These are phyloP conservation scores for Monopis laevigella DNA, from an alignment of 2,888 invertebrate genomes.

Conservation along the genomic window DNA sequence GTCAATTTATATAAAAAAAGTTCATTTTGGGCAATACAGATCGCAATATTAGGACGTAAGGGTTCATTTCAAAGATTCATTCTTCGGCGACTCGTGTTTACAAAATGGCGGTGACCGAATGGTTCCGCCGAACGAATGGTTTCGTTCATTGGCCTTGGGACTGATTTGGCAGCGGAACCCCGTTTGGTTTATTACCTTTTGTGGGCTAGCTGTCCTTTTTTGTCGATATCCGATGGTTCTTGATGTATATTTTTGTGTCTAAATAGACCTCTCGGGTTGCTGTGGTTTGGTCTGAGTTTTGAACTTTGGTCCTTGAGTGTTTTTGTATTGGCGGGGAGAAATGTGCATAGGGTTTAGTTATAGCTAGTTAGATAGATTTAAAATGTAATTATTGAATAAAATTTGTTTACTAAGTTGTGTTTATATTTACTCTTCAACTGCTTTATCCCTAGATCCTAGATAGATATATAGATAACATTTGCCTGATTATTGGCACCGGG, in stretches of 20 bases:
- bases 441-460: no score
- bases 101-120: not conserved
- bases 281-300: not conserved
- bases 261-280: not conserved
- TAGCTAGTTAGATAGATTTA: not conserved
- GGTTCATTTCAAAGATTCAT: no score
- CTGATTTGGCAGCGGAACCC: not conserved
- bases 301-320: not conserved
- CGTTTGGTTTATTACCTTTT: no score
- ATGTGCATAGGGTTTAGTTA: not conserved
- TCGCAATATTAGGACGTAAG: no score
- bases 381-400: no score
- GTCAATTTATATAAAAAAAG: no score
- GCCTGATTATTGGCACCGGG: no score
- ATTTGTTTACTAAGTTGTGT: no score
- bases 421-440: not conserved
- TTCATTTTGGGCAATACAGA: no score
- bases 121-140: not conserved
- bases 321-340: not conserved
- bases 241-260: not conserved
- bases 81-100: slow-evolving; percentile 1
- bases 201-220: slow-evolving; percentile 7
- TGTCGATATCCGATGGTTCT: slow-evolving; percentile 2
- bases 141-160: not conserved
- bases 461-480: no score